Evolutionary conservation across 2,797 vertebrate species (phyloP), one percentile per base, ranked within the genome.

Genomic region (Pagetopsis macropterus): DNA sequence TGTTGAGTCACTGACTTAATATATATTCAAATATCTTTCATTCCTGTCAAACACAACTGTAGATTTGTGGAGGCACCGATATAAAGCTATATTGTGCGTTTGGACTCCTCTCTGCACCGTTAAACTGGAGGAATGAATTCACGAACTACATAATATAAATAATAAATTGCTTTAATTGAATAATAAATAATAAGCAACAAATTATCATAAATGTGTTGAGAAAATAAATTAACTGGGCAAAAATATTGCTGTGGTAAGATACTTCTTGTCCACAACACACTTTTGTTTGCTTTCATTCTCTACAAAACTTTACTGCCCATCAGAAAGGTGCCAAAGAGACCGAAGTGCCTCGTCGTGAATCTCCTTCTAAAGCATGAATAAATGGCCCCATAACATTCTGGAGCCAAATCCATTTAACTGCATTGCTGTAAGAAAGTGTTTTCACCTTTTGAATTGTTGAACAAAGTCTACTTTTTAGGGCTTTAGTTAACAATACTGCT

Each of bases 11-110:
- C 48, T 63, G 70, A 56, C 56, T 75, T 81, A 67, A 81, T 72
- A 70, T 74, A 69, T 72, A 79, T 78, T 84, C 61, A 78, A 85
- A 76, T 76, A 77, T 61, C 62, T 68, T 85, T 68, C 21, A 68
- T 70, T 75, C 21, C 75, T 72, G 45, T 61, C 64, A 74, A 70
- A 70, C 58, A 67, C 44, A 75, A 62, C 21, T 49, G 51, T 19
- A 67, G 52, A 79, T 78, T 76, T 78, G 54, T 74, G 61, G 48
- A 49, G 51, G 41, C 41, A 65, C 48, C 63, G 46, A 72, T 44
- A 70, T 9, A 55, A 48, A 72, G n/a, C 37, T 64, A 19, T 67
- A 41, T 46, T 70, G 46, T 59, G n/a, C 52, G 58, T 78, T 69
- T 65, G 49, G 23, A 61, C 19, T 81, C n/a, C 11, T 49, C n/a